A percentile compares a stretch with the other conserved stretches of the same genome.
Conservation (phyloP, 2,888 invertebrate species). For the Cosmia pyralina region DNA sequence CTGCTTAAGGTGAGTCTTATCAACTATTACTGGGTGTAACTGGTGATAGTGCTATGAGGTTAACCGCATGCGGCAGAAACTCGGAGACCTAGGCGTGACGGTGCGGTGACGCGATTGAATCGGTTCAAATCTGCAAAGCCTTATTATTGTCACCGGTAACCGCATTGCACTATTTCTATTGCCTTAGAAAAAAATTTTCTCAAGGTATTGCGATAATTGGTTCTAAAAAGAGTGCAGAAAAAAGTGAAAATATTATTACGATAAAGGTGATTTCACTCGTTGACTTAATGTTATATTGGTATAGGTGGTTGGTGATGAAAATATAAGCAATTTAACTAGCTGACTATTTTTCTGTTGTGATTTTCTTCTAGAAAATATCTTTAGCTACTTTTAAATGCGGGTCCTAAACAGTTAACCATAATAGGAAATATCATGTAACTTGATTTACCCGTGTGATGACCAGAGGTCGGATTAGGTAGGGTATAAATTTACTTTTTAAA, state of each 20-base stretch:
- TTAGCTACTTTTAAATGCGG: not conserved
- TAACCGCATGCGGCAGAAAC: conserved; percentile 3
- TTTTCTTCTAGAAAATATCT: not conserved
- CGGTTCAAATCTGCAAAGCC: not conserved
- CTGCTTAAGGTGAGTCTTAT: conserved; percentile 93
- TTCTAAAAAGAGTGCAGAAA: not conserved
- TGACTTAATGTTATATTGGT: not conserved
- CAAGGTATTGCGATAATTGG: not conserved
- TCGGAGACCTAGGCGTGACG: not conserved
- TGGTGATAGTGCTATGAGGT: not conserved
- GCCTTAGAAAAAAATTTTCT: not conserved
- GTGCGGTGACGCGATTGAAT: not conserved
- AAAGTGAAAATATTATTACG: not conserved
- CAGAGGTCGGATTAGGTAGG: no score
- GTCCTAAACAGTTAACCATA: not conserved
- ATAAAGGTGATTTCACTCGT: not conserved
- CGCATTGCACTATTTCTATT: not conserved
- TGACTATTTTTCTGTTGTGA: not conserved
- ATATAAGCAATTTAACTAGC: not conserved
- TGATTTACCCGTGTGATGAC: no score
- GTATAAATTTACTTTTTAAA: no score
- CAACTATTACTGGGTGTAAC: not conserved
- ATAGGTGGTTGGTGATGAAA: not conserved
- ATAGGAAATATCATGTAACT: not conserved
- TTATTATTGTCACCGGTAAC: not conserved